These are phyloP conservation scores for Ondatra zibethicus DNA, from an alignment of 2,113 vertebrate species.

Conservation along the genomic window DNA sequence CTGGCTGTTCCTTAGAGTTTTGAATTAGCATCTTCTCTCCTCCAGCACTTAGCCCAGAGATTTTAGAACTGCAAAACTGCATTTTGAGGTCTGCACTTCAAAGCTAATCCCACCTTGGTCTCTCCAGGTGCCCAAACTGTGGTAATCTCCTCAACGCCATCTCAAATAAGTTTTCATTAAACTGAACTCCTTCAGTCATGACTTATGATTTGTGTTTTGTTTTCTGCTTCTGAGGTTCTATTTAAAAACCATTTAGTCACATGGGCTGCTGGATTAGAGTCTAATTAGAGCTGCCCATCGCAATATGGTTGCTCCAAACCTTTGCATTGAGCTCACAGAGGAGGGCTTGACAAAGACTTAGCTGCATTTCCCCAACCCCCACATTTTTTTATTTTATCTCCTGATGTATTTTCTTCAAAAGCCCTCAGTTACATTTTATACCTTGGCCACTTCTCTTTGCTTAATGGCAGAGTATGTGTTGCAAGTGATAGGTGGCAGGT, in stretches of 20 bases:
- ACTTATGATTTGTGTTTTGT: constrained; percentile 39
- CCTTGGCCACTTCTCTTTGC: not conserved
- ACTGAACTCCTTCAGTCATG: constrained; percentile 45
- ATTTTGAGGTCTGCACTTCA: constrained; percentile 44
- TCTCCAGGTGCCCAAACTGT: not conserved
- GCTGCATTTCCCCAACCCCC: not conserved
- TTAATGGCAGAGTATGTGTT: not conserved
- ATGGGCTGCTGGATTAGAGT: constrained; percentile 40
- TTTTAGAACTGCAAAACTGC: not conserved
- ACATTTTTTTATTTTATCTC: not conserved
- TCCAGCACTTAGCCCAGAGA: not conserved
- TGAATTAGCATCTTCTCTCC: not conserved
- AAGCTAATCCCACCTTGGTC: not conserved
- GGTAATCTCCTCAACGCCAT: not conserved
- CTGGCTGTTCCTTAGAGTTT: not conserved
- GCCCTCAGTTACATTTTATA: not conserved
- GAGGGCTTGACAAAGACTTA: not conserved
- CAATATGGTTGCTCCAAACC: not conserved
- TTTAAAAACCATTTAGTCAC: constrained; percentile 63
- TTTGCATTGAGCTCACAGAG: not conserved
- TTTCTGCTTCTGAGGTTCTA: constrained; percentile 45
- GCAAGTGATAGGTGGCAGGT: not conserved
- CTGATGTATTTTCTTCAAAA: not conserved
- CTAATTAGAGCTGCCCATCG: constrained; percentile 3
- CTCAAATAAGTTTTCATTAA: constrained; percentile 73